A percentile compares a stretch with the other conserved stretches of the same genome.
These are phyloP conservation scores for Aphaenogaster floridana DNA, from an alignment of 1,140 invertebrate genomes.

Conservation along the genomic window DNA sequence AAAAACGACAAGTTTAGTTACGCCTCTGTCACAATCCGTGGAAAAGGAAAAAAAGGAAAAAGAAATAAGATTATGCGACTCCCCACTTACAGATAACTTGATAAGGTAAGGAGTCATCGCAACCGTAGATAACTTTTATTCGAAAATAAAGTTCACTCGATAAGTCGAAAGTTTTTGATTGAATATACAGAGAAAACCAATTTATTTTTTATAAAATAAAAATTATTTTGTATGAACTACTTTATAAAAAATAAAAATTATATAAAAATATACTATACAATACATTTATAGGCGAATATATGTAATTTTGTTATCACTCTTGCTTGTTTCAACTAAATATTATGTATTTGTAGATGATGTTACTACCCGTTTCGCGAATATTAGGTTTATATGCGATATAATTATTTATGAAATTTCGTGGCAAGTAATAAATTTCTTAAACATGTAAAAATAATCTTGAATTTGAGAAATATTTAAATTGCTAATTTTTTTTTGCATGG, in stretches of 20 bases:
- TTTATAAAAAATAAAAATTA: conserved; percentile 7
- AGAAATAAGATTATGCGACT: too few relatives aligned
- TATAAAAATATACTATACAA: not conserved
- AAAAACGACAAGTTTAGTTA: too few relatives aligned
- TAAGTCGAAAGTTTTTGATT: not conserved
- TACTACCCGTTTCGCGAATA: not conserved
- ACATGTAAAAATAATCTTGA: not conserved
- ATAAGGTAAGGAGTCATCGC: too few relatives aligned
- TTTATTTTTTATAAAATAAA: conserved; percentile 10
- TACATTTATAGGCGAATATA: not conserved
- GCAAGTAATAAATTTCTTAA: not conserved
- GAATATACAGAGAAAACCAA: not conserved
- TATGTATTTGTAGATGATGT: too few relatives aligned
- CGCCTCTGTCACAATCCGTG: too few relatives aligned
- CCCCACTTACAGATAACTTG: too few relatives aligned
- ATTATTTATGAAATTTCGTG: not conserved
- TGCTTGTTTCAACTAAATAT: not conserved
- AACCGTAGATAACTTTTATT: too few relatives aligned
- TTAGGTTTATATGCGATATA: not conserved
- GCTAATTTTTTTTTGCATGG: not conserved
- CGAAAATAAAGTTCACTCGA: too few relatives aligned
- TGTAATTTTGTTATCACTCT: not conserved
- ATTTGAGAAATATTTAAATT: not conserved
- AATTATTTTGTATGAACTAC: not conserved
- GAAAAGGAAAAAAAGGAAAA: too few relatives aligned